Conservation (phyloP, 2,113 vertebrate species). For the Crotophaga sulcirostris region DNA sequence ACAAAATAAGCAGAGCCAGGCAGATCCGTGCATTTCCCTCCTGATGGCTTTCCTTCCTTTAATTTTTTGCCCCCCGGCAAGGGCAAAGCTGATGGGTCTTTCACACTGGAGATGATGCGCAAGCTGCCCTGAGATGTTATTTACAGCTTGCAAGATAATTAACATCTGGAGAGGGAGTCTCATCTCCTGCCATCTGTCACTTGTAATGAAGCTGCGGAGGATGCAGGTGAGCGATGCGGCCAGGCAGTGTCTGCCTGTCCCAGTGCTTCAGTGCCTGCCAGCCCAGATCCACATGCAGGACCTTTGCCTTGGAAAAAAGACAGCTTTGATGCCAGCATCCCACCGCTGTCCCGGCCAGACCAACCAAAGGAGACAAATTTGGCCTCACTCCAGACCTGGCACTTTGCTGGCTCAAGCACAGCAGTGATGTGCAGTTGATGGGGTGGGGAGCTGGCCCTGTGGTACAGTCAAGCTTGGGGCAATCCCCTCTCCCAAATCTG, state of each 20-base stretch:
- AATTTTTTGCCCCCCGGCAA: neutral
- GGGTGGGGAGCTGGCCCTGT: neutral
- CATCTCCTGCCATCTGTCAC: constrained; percentile 44
- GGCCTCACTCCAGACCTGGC: neutral
- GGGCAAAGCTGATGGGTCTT: neutral
- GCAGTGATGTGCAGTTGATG: neutral
- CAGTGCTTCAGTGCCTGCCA: neutral
- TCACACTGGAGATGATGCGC: rapidly evolving
- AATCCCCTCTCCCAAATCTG: neutral
- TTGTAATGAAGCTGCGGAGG: neutral
- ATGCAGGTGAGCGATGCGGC: neutral
- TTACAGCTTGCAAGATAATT: constrained; percentile 12
- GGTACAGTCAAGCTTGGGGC: rapidly evolving
- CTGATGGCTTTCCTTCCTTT: neutral
- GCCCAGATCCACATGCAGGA: rapidly evolving
- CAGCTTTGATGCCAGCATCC: neutral
- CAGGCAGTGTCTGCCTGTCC: neutral
- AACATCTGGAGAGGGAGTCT: constrained; percentile 50
- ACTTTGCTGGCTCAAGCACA: neutral
- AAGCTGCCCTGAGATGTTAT: neutral
- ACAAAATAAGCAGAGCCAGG: neutral
- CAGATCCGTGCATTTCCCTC: neutral
- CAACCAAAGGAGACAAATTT: neutral
- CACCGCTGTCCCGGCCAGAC: neutral
- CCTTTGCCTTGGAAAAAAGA: neutral